Conservation (phyloP, 2,888 invertebrate species). For the Helicoverpa assulta region DNA sequence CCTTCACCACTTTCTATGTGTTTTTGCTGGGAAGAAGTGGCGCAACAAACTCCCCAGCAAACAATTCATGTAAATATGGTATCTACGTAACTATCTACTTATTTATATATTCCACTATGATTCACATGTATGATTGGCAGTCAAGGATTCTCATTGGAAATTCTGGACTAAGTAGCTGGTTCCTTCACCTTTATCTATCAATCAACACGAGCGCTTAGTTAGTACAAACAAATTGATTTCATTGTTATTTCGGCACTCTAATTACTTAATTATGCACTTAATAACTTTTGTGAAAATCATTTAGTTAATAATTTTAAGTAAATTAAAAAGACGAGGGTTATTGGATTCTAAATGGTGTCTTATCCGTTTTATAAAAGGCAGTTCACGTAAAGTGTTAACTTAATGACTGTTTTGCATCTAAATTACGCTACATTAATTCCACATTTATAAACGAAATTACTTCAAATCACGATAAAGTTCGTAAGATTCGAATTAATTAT, state of each 20-base stretch:
- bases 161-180: conserved; percentile 35
- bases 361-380: conserved; percentile 4
- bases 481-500: conserved; percentile 19
- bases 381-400: neutral
- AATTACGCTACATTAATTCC: conserved; percentile 3
- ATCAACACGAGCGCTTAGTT: conserved; percentile 19
- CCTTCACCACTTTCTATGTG: too few species aligned
- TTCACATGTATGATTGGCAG: conserved; percentile 5
- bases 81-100: neutral
- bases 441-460: conserved; percentile 19
- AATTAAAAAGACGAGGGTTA: too few species aligned
- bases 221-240: conserved; percentile 7
- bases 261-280: conserved; percentile 1
- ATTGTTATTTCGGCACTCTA: neutral
- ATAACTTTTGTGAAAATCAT: neutral
- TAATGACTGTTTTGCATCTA: neutral
- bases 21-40: too few species aligned
- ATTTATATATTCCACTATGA: conserved; percentile 8
- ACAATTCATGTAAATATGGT: neutral
- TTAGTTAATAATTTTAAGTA: neutral
- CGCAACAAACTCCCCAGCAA: too few species aligned
- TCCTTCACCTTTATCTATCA: conserved; percentile 35
- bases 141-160: conserved; percentile 35
- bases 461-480: neutral
- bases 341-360: neutral